phyloP scores from a whole-genome alignment of 2,888 invertebrate genomes.

The Tipula helvola region DNA sequence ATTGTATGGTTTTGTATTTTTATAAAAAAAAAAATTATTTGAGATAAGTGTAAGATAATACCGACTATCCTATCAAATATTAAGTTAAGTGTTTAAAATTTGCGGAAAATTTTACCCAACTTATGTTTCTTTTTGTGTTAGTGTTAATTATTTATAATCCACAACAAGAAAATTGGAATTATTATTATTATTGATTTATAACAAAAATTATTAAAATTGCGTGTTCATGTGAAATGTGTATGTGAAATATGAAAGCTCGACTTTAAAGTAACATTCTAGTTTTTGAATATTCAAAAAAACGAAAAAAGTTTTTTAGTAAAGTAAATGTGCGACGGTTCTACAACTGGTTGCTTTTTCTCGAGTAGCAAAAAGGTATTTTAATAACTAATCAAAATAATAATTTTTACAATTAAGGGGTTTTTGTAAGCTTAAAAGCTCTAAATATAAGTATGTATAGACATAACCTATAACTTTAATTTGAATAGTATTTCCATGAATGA shows the following conservation, averaged over 20 bases:
- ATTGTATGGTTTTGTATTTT: background rate
- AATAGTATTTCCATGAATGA: background rate
- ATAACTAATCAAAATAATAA: background rate
- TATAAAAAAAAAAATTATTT: background rate
- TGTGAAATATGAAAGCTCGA: background rate
- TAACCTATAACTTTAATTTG: background rate
- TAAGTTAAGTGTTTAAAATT: background rate
- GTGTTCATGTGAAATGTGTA: background rate
- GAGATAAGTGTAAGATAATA: background rate
- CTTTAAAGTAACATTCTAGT: background rate
- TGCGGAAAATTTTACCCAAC: background rate
- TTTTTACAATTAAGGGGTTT: background rate
- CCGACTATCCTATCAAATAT: background rate
- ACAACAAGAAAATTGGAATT: background rate
- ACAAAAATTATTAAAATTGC: background rate
- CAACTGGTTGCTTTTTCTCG: conserved; percentile 54
- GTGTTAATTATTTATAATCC: background rate
- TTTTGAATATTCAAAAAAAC: background rate
- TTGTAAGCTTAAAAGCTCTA: background rate
- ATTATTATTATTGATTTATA: background rate
- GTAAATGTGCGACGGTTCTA: conserved; percentile 58
- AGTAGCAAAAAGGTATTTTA: conserved; percentile 24
- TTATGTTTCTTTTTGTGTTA: background rate
- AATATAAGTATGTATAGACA: background rate
- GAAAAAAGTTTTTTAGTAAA: background rate